Evolutionary conservation across 2,888 invertebrate genomes (phyloP), one percentile per base, ranked within the genome.

Genomic region (Zhuqinia jingwanae): DNA sequence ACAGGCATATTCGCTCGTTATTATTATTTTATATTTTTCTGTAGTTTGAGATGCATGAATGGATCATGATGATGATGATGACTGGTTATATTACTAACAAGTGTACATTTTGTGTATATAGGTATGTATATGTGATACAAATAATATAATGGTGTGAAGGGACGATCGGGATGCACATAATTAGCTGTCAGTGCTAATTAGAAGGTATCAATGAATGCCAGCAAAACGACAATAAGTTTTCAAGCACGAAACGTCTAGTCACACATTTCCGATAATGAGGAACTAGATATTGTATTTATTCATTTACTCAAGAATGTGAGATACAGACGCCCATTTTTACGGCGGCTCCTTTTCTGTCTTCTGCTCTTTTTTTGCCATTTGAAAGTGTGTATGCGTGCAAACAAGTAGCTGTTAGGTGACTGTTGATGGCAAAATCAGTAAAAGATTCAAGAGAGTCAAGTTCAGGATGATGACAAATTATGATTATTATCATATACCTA

Each of bases 401-500:
- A 63, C 42, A 36, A 20, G 50, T 36, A 25, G 53, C 8, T 36
- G 13, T n/a, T n/a, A n/a, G n/a, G n/a, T n/a, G n/a, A n/a, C n/a
- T 65, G 15, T 15, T 73, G 68, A 70, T 25, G 22, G 68, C 45
- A 47, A 25, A 76, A 77, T n/a, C n/a, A n/a, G n/a, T n/a, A n/a
- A n/a, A n/a, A n/a, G n/a, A n/a, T n/a, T 70, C 81, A 70, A 53
- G 81, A 81, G 70, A 81, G 81, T 81, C 81, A 81, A 81, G 81
- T 58, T 81, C 70, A 70, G 6, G 30, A 45, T 8, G 79, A 27
- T 70, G 22, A 47, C 47, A 70, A 47, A 47, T n/a, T n/a, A n/a
- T n/a, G n/a, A n/a, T n/a, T n/a, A n/a, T n/a, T n/a, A n/a, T n/a
- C n/a, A n/a, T n/a, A n/a, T n/a, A n/a, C n/a, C n/a, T n/a, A n/a